Evolutionary conservation across 2,113 vertebrate species (phyloP).

Genomic region (Cryptoleucopteryx plumbea): DNA sequence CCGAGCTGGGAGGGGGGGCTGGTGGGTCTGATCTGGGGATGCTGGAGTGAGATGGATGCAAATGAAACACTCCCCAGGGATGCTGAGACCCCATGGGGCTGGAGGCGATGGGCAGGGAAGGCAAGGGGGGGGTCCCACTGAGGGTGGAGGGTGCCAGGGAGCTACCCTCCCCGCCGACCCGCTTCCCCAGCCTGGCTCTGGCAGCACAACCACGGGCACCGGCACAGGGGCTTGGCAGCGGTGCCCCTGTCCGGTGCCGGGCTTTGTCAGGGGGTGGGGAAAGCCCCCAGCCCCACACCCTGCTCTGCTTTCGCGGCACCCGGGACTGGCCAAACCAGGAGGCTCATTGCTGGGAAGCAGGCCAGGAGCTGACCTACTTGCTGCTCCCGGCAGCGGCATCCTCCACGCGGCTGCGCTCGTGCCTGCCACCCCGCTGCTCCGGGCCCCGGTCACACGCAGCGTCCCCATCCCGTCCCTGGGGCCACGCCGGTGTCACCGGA

Average conservation of each 20-base stretch:
- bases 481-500: fast-evolving
- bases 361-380: slow-evolving; percentile 49
- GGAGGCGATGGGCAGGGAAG: background rate
- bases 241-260: background rate
- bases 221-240: too few species aligned
- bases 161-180: background rate
- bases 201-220: fast-evolving
- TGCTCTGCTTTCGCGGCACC: background rate
- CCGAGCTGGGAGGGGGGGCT: fast-evolving
- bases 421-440: background rate
- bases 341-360: background rate
- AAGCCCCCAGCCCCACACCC: background rate
- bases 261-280: background rate
- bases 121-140: background rate
- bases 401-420: background rate
- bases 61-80: background rate
- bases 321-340: fast-evolving
- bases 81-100: background rate
- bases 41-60: fast-evolving
- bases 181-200: background rate
- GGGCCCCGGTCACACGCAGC: fast-evolving
- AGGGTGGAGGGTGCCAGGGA: background rate
- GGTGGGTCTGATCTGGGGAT: background rate
- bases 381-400: background rate
- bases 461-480: background rate